Evolutionary conservation across 2,113 vertebrate genomes (phyloP).

Genomic region (Anguilla rostrata): DNA sequence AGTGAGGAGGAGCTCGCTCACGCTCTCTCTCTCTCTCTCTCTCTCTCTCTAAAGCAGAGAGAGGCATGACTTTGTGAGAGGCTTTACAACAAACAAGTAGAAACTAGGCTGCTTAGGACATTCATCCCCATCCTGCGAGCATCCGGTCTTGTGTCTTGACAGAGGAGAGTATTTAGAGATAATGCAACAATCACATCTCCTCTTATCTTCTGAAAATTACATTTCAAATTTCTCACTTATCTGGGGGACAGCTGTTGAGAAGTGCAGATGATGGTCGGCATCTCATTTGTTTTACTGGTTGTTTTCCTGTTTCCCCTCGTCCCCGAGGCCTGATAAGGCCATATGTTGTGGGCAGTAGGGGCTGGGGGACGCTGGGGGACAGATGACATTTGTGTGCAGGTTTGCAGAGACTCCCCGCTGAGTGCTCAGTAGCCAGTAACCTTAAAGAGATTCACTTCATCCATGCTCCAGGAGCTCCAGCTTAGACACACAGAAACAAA

Average conservation of each 20-base stretch:
- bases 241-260: conserved; percentile 38
- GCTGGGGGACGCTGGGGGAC: neutral
- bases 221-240: conserved; percentile 39
- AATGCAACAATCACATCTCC: conserved; percentile 28
- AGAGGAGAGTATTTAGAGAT: conserved; percentile 27
- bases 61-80: conserved; percentile 13
- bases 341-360: conserved; percentile 29
- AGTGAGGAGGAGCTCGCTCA: conserved; percentile 25
- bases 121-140: conserved; percentile 41
- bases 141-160: conserved; percentile 38
- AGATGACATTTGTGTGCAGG: conserved; percentile 52
- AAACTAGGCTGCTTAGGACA: neutral
- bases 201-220: conserved; percentile 37
- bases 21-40: conserved; percentile 16
- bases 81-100: neutral
- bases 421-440: conserved; percentile 39
- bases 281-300: conserved; percentile 32
- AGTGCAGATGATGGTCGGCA: conserved; percentile 20
- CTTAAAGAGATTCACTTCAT: conserved; percentile 45
- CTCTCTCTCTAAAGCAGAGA: conserved; percentile 18
- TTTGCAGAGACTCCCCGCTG: conserved; percentile 52
- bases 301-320: conserved; percentile 23
- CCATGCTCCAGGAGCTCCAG: conserved; percentile 26
- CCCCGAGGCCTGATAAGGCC: conserved; percentile 28
- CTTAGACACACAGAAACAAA: conserved; percentile 2